These are phyloP conservation scores for Engystomops pustulosus DNA, from an alignment of 2,113 vertebrate species.

Conservation along the genomic window DNA sequence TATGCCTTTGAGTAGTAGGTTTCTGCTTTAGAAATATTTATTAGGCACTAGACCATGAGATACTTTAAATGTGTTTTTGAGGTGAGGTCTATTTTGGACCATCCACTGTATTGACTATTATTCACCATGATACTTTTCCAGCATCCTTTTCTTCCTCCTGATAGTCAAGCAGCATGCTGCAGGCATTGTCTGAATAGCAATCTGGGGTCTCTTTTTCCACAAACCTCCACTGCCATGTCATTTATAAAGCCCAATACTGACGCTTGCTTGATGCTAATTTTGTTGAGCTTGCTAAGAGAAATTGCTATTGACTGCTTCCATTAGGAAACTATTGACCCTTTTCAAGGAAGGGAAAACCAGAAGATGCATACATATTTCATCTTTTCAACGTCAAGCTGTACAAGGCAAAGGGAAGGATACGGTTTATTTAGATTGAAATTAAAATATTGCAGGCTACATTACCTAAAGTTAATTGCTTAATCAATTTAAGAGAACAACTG, in stretches of 20 bases:
- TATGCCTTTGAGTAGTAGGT: too few species aligned
- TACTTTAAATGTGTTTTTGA: too few species aligned
- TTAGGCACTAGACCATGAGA: too few species aligned
- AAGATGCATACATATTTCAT: slow-evolving; percentile 83
- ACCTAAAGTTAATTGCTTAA: slow-evolving; percentile 83
- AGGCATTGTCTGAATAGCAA: not conserved
- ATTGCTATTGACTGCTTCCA: slow-evolving; percentile 86
- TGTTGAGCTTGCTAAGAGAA: slow-evolving; percentile 77
- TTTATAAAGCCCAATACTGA: slow-evolving; percentile 61
- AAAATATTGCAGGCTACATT: slow-evolving; percentile 81
- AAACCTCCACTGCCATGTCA: slow-evolving; percentile 60
- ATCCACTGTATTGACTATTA: too few species aligned
- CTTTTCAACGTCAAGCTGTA: slow-evolving; percentile 75
- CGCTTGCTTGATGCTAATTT: slow-evolving; percentile 76
- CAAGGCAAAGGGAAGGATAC: slow-evolving; percentile 72
- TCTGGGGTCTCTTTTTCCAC: not conserved
- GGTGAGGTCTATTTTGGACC: not conserved
- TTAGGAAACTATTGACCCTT: slow-evolving; percentile 84
- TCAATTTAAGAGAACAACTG: slow-evolving; percentile 76
- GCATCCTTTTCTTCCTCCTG: too few species aligned
- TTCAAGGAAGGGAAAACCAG: slow-evolving; percentile 76
- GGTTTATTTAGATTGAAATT: slow-evolving; percentile 81
- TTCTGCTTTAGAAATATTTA: too few species aligned
- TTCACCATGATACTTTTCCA: not conserved
- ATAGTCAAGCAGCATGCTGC: not conserved